Percentiles rank a stretch among this genome's conserved stretches.
Conservation (phyloP, 1,140 invertebrate genomes). For the Brachionus manjavacas region DNA sequence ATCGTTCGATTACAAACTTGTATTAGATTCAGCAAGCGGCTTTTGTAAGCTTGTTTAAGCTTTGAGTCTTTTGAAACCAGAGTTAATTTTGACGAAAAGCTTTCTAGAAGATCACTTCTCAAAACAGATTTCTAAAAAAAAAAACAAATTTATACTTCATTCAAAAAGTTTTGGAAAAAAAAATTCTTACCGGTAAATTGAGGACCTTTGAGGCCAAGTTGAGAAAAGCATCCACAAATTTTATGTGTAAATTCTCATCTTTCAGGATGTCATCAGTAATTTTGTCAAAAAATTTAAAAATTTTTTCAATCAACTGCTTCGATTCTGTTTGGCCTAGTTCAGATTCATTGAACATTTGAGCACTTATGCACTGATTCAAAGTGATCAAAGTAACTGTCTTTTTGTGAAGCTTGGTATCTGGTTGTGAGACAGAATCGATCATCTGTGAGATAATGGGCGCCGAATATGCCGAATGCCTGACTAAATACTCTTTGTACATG, state of each 20-base stretch:
- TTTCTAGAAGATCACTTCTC: not conserved
- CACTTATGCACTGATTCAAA: conserved; percentile 13
- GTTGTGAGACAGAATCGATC: not conserved
- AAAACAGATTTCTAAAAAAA: not conserved
- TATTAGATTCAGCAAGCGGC: not conserved
- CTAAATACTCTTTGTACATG: conserved; percentile 37
- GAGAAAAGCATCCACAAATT: conserved; percentile 34
- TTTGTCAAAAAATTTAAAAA: conserved; percentile 25
- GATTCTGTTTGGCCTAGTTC: not conserved
- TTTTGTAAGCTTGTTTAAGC: conserved; percentile 25
- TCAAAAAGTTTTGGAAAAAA: not conserved
- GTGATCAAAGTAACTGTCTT: conserved; percentile 20
- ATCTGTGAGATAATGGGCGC: not conserved
- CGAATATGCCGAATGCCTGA: not conserved
- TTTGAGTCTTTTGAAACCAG: conserved; percentile 18
- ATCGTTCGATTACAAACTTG: not conserved
- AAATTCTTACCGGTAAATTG: not conserved
- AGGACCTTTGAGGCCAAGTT: not conserved
- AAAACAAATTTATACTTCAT: not conserved
- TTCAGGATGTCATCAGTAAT: not conserved
- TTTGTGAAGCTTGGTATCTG: conserved; percentile 27
- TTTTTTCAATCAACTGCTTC: not conserved
- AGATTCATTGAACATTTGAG: not conserved
- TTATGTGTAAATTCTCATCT: conserved; percentile 37
- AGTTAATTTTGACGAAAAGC: not conserved